Percentiles rank a stretch among this genome's conserved stretches.
phyloP scores from a whole-genome alignment of 2,888 invertebrate genomes.

The Drosophila melanosoma region DNA sequence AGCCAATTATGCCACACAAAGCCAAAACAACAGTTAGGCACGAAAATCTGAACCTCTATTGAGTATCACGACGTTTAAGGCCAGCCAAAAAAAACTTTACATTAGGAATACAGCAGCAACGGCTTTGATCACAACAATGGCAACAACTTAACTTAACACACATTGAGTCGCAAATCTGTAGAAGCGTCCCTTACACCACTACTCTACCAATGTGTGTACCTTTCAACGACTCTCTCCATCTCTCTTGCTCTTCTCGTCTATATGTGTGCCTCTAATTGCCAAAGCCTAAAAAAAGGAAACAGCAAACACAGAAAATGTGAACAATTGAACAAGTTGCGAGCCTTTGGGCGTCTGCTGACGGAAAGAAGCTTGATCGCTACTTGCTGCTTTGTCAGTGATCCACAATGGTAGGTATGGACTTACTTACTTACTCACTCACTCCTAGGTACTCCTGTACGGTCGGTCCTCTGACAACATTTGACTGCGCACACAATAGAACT shows the following conservation, averaged over 20 bases:
- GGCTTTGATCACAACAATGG: slow-evolving; percentile 45
- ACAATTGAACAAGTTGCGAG: slow-evolving; percentile 68
- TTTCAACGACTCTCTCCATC: neutral
- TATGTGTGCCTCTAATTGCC: slow-evolving; percentile 42
- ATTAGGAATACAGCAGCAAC: slow-evolving; percentile 6
- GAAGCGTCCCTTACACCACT: neutral
- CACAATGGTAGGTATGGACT: slow-evolving; percentile 29
- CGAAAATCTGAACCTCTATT: slow-evolving; percentile 45
- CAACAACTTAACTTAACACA: slow-evolving; percentile 75
- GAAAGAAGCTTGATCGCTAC: slow-evolving; percentile 68
- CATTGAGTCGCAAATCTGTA: slow-evolving; percentile 43
- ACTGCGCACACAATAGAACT: slow-evolving; percentile 71
- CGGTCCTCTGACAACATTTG: slow-evolving; percentile 60
- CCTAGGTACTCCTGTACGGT: slow-evolving; percentile 20
- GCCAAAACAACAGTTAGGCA: slow-evolving; percentile 18
- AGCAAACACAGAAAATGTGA: slow-evolving; percentile 43
- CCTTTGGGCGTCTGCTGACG: slow-evolving; percentile 75
- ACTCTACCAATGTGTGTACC: neutral
- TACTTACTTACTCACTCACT: slow-evolving; percentile 2
- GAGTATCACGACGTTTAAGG: slow-evolving; percentile 56
- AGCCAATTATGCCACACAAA: slow-evolving; percentile 45
- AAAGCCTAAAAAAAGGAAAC: slow-evolving; percentile 36
- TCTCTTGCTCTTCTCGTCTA: neutral
- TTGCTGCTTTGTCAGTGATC: slow-evolving; percentile 47
- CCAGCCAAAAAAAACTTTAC: neutral